phyloP scores from a whole-genome alignment of 1,140 invertebrate genomes.

The Protaetia brevitarsis region DNA sequence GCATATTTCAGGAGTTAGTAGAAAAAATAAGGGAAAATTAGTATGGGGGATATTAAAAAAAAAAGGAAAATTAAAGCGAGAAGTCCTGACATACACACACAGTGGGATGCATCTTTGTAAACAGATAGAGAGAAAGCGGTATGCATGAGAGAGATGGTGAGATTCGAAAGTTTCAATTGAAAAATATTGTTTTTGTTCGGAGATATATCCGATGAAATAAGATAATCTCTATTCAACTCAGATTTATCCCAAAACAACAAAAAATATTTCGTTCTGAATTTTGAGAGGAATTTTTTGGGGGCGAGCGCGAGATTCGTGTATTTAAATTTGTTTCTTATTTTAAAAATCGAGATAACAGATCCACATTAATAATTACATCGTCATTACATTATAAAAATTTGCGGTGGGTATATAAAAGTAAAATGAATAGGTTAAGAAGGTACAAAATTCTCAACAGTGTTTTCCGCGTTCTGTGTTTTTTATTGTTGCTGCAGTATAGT shows the following conservation, averaged over 20 bases:
- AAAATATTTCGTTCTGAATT: not conserved
- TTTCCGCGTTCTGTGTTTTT: conserved; percentile 9
- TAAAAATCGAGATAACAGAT: not conserved
- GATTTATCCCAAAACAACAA: conserved; percentile 1
- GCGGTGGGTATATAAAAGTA: conserved; percentile 21
- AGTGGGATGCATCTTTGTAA: conserved; percentile 37
- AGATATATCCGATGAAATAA: not conserved
- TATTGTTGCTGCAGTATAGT: too few species aligned
- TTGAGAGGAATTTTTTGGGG: not conserved
- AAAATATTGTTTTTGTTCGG: not conserved
- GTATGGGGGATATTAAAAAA: too few species aligned
- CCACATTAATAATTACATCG: not conserved
- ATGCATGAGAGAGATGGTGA: conserved; percentile 26
- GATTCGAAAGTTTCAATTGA: not conserved
- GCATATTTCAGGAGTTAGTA: not conserved
- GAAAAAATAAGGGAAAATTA: conserved; percentile 18
- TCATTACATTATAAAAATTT: conserved; percentile 19
- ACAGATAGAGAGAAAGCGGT: conserved; percentile 20
- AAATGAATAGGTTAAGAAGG: conserved; percentile 5
- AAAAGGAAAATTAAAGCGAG: too few species aligned
- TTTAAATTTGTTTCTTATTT: not conserved
- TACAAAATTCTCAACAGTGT: conserved; percentile 23
- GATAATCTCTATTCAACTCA: not conserved
- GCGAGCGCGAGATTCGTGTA: not conserved
- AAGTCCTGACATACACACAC: too few species aligned